A percentile compares a stretch with the other conserved stretches of the same genome.
phyloP scores from a whole-genome alignment of 1,140 invertebrate species.

The Pseudomyrmex concolor region DNA sequence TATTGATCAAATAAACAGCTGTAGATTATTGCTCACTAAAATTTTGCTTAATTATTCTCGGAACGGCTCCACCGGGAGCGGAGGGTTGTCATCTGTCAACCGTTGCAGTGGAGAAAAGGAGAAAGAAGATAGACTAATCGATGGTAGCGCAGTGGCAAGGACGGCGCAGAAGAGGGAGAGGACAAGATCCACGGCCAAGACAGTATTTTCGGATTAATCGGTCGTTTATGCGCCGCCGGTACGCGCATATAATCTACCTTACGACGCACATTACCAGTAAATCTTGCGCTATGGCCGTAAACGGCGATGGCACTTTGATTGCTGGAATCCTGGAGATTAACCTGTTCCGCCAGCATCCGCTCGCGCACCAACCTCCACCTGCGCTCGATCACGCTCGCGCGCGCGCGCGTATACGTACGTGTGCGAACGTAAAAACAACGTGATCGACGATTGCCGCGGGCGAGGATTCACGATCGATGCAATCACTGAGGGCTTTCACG shows the following conservation, averaged over 20 bases:
- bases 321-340: slow-evolving; percentile 78
- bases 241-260: slow-evolving; percentile 71
- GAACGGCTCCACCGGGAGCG: slow-evolving; percentile 38
- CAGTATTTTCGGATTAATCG: slow-evolving; percentile 81
- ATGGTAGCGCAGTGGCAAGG: background rate
- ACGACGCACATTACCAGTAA: slow-evolving; percentile 79
- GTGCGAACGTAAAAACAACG: slow-evolving; percentile 40
- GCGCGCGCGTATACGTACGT: too few species aligned
- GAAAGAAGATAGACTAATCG: background rate
- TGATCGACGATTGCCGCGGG: slow-evolving; percentile 44
- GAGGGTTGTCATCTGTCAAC: slow-evolving; percentile 60
- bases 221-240: slow-evolving; percentile 73
- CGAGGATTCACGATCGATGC: slow-evolving; percentile 52
- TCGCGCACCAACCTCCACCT: slow-evolving; percentile 38
- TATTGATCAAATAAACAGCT: slow-evolving; percentile 69
- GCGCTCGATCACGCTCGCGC: slow-evolving; percentile 5
- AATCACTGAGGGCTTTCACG: slow-evolving; percentile 28
- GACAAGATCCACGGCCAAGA: slow-evolving; percentile 61
- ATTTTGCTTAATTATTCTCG: slow-evolving; percentile 70
- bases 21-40: slow-evolving; percentile 62
- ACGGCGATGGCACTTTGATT: slow-evolving; percentile 76
- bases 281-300: slow-evolving; percentile 76
- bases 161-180: background rate
- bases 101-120: background rate
- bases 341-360: slow-evolving; percentile 72